Percentiles rank a stretch among this genome's conserved stretches.
Conservation (phyloP, 1,140 invertebrate genomes). For the Brachionus plicatilis region DNA sequence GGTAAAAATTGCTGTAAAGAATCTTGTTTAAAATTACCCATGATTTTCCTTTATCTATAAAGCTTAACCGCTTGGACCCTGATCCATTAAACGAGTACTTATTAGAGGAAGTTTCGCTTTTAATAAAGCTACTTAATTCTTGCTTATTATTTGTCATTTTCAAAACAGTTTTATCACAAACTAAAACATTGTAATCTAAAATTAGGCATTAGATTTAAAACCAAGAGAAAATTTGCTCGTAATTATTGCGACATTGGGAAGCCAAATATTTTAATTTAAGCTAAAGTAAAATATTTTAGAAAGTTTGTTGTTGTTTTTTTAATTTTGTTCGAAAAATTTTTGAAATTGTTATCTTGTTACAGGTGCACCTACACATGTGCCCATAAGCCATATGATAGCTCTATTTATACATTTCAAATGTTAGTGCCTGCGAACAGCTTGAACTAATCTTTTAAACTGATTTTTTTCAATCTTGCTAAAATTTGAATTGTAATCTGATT, state of each 20-base stretch:
- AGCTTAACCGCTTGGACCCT: neutral
- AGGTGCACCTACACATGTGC: neutral
- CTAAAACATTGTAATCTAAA: neutral
- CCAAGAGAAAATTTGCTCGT: neutral
- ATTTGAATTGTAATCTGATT: neutral
- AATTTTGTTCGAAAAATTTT: neutral
- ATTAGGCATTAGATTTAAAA: neutral
- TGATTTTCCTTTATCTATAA: slow-evolving; percentile 25
- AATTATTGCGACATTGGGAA: neutral
- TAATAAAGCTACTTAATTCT: neutral
- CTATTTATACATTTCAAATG: neutral
- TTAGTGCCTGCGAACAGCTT: neutral
- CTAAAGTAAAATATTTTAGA: neutral
- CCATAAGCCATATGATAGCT: neutral
- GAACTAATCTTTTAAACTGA: neutral
- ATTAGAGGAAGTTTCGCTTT: neutral
- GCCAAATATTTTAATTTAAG: neutral
- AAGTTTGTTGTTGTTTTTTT: neutral
- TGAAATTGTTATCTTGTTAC: neutral
- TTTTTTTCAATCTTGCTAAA: neutral
- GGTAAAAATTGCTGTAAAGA: neutral
- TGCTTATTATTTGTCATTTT: slow-evolving; percentile 15
- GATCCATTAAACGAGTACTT: neutral
- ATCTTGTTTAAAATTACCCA: neutral
- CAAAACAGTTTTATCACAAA: neutral